Evolutionary conservation across 1,140 invertebrate species (phyloP), one percentile per base, ranked within the genome.

Genomic region (Epicauta chinensis): DNA sequence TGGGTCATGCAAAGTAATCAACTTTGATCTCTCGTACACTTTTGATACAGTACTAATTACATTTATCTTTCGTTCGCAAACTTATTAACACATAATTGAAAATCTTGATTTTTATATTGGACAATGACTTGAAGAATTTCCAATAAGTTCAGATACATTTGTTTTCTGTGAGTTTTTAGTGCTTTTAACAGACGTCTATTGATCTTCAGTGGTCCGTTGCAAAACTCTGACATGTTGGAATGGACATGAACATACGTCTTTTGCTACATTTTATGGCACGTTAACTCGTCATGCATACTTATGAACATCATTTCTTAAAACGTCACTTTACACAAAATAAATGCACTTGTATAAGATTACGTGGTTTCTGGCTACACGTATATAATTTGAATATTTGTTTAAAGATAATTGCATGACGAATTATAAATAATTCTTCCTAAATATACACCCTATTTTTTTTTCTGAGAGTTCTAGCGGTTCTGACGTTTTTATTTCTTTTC

Each of bases 231-330:
- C 50, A 41, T 51, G 50, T 42, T 37, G 50, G 50, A 51, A 51
- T 51, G 50, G 40, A 51, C 41, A 44, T 23, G 40, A 41, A 47
- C 40, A 51, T 44, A 37, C 50, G 50, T 51, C 50, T 51, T 51
- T 41, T 35, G 38, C 41, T 31, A 44, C 50, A 51, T 51, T 51
- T 44, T 51, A 51, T 44, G 41, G 39, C 40, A 51, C 41, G 50
- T 51, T 51, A 51, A 51, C 50, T 51, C 41, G 40, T 37, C 50
- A 51, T 51, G 50, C 48, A 51, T 41, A 42, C 48, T 51, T 51
- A 51, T 41, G 38, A 34, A 42, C 36, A 31, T 14, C 30, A 51
- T 51, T 51, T 42, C 41, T 43, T 43, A 29, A 29, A 37, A 12
- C 34, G 31, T 37, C 32, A 14, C 45, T 47, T 16, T 34, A 10